Evolutionary conservation across 2,888 invertebrate genomes (phyloP), one percentile per base, ranked within the genome.

Genomic region (Saturnia japonica): DNA sequence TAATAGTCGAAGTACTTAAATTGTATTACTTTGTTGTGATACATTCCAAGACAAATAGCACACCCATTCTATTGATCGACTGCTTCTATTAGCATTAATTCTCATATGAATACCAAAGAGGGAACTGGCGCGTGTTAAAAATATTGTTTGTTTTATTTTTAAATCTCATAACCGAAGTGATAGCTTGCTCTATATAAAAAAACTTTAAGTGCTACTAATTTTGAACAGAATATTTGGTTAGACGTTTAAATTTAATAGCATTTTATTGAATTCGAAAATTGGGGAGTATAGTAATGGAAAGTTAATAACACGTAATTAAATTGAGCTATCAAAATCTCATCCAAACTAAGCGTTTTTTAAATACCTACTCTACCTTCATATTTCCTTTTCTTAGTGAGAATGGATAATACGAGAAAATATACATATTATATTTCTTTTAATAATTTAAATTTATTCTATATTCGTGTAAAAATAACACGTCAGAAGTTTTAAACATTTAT

Each of bases 51-150:
- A 60, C 28, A 60, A 60, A 60, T 60, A 60, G 57, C 9, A 7
- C 25, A 60, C 4, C 28, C 57, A 25, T 60, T 60, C 28, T 28
- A 60, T 25, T 14, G 57, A 60, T 28, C 57, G 57, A 12, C 14
- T 28, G 57, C 57, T 51, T 54, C 11, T 22, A 12, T 60, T 60
- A 60, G 57, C 57, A 60, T 60, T 60, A 16, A 60, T 60, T 60
- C 28, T 60, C 57, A 28, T 60, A 60, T 28, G 57, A 60, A 19
- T 6, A 28, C 28, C 57, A 60, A 60, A 60, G 14, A 14, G 28
- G 57, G 57, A 28, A 60, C 14, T 60, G 28, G 57, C 57, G 28
- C 28, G 25, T 28, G 57, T 28, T 60, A 28, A 60, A 25, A 60
- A 25, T 57, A 28, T 28, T 60, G 28, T 60, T 60, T 57, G 28